Percentiles rank a stretch among this genome's conserved stretches.
Conservation (phyloP, 2,797 vertebrate genomes). For the Rhyacichthys aspro region DNA sequence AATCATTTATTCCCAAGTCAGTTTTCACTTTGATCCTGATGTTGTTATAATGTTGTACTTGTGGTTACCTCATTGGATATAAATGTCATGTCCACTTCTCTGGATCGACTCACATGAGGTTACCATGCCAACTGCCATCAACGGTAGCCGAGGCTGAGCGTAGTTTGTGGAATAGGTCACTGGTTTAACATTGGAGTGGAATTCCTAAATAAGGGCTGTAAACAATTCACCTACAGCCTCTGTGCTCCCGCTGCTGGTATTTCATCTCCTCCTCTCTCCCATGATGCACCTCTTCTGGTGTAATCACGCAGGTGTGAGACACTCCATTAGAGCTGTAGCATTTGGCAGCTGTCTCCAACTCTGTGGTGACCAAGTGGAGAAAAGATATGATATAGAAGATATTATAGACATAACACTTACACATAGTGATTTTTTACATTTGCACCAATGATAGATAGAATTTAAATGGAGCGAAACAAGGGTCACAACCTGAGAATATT, state of each 20-base stretch:
- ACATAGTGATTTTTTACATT: constrained; percentile 26
- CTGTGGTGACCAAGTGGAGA: constrained; percentile 75
- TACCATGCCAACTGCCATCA: constrained; percentile 49
- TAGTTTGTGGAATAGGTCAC: constrained; percentile 33
- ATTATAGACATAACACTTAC: constrained; percentile 32
- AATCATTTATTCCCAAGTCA: too few species aligned
- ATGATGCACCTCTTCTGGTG: constrained; percentile 34
- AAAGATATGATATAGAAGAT: constrained; percentile 63
- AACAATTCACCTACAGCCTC: constrained; percentile 63
- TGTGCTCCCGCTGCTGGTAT: constrained; percentile 38
- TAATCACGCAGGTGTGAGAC: constrained; percentile 75
- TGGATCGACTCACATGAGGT: constrained; percentile 22
- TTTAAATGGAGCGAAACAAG: constrained; percentile 31
- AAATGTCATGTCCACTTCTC: constrained; percentile 6
- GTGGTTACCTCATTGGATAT: constrained; percentile 2
- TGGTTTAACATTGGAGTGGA: constrained; percentile 40
- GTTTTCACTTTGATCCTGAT: background rate
- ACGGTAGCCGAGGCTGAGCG: constrained; percentile 10
- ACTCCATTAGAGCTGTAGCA: constrained; percentile 28
- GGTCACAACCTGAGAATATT: constrained; percentile 22
- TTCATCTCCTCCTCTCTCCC: constrained; percentile 41
- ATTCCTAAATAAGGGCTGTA: constrained; percentile 49
- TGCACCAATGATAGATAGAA: constrained; percentile 19
- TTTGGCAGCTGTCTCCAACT: constrained; percentile 59
- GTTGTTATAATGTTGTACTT: background rate